Evolutionary conservation across 2,888 invertebrate species (phyloP), one percentile per base, ranked within the genome.

Genomic region (Parthenolecanium corni): DNA sequence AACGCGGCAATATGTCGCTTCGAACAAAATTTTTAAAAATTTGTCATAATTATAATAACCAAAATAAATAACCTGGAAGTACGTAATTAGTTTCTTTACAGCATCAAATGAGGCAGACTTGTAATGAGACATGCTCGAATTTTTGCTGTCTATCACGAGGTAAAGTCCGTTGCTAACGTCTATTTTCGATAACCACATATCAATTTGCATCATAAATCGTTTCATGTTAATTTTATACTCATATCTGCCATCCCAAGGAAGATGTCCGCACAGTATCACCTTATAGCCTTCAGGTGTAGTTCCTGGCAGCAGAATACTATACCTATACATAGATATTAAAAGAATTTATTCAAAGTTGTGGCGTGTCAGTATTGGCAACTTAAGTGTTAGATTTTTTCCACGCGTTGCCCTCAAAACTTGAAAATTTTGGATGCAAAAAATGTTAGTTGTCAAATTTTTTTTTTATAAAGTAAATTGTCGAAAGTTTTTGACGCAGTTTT

Each of bases 181-280:
- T 18, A 63, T 31, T 54, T 63, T 63, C 14, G 63, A 63, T 5
- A 63, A 20, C 63, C 63, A 63, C 54, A 63, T 54, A 12, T 63
- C 63, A 38, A 63, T 46, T 3, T 42, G 44, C 63, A 63, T 63
- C 54, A 54, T 47, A 14, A 63, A 63, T 63, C 54, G 24, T 54
- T 63, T 63, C 25, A 54, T 14, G 36, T 46, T 36, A 14, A 21
- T 31, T 16, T 36, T 53, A 25, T 21, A 46, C 12, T 46, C 53
- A n/a, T 53, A 53, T 3, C 25, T 24, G 9, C 47, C 53, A 23
- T 54, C 54, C 6, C 53, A 36, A 21, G 53, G 53, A 20, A 54
- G 31, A 54, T 63, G 54, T 25, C 63, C 63, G 20, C 38, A 21
- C 54, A 53, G 20, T 11, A 63, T 46, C 20, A 63, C 63, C 5